Conservation (phyloP, 1,140 invertebrate species). For the Odontomachus brunneus region DNA sequence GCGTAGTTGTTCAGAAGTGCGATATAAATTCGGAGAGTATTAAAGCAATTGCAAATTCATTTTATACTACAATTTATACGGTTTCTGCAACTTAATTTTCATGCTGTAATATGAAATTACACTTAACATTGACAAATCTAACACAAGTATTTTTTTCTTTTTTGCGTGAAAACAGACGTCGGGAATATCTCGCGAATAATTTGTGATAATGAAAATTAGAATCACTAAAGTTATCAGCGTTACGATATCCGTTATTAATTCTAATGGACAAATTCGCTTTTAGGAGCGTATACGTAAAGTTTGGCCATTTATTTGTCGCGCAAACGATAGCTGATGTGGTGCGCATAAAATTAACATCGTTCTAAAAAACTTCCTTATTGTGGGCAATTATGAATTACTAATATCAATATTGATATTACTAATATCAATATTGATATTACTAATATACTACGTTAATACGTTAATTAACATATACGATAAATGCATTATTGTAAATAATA, state of each 20-base stretch:
- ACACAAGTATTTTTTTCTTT: conserved; percentile 5
- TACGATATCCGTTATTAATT: conserved; percentile 43
- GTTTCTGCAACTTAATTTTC: conserved; percentile 4
- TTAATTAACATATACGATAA: too few relatives aligned
- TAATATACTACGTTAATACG: too few relatives aligned
- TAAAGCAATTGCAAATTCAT: conserved; percentile 11
- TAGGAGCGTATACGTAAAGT: conserved; percentile 49
- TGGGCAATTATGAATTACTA: neutral
- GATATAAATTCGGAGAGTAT: conserved; percentile 48
- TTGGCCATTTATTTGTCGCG: conserved; percentile 37
- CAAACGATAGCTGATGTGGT: conserved; percentile 16
- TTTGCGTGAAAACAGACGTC: conserved; percentile 17
- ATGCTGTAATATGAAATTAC: conserved; percentile 10
- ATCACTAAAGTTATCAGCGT: conserved; percentile 34
- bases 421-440: neutral
- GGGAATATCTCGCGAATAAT: conserved; percentile 8
- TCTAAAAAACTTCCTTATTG: neutral
- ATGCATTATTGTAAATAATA: too few relatives aligned
- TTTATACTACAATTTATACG: conserved; percentile 17
- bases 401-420: neutral
- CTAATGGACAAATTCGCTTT: conserved; percentile 64
- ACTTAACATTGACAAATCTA: conserved; percentile 27
- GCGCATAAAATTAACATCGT: conserved; percentile 26
- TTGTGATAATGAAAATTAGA: conserved; percentile 44
- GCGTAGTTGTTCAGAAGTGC: conserved; percentile 60